Evolutionary conservation across 2,888 invertebrate genomes (phyloP).

Genomic region (Caprella mutica): DNA sequence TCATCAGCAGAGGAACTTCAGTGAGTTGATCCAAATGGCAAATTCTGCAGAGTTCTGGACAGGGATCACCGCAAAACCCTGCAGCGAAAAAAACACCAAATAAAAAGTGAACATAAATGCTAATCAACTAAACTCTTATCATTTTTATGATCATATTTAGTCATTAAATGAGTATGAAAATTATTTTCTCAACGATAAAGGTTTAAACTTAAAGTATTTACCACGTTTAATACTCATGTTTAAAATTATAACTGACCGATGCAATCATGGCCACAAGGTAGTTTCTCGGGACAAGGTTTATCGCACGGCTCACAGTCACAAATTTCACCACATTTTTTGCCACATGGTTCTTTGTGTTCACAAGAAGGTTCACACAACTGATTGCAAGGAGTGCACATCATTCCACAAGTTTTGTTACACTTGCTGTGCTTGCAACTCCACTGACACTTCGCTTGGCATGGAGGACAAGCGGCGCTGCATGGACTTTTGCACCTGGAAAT

Average conservation of each 20-base stretch:
- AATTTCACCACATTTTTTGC: constrained; percentile 12
- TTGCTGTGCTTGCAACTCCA: constrained; percentile 26
- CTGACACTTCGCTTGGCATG: constrained; percentile 22
- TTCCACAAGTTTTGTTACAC: constrained; percentile 18
- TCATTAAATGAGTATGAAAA: too few species aligned
- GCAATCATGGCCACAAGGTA: constrained; percentile 52
- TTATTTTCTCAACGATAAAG: too few species aligned
- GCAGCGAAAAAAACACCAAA: too few species aligned
- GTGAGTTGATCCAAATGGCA: constrained; percentile 44
- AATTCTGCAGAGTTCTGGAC: constrained; percentile 50
- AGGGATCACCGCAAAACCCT: constrained; percentile 60
- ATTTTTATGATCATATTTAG: too few species aligned
- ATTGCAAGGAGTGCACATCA: constrained; percentile 14
- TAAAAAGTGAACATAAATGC: too few species aligned
- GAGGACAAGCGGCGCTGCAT: constrained; percentile 20
- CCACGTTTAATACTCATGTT: too few species aligned
- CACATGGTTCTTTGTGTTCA: constrained; percentile 10
- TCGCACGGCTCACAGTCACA: constrained; percentile 42
- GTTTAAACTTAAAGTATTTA: too few species aligned
- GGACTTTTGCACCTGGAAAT: constrained; percentile 23
- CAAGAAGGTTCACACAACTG: too few species aligned
- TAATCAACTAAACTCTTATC: too few species aligned
- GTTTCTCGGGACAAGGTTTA: constrained; percentile 39
- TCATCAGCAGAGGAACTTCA: constrained; percentile 44
- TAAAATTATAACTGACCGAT: too few species aligned